phyloP scores from a whole-genome alignment of 2,888 invertebrate genomes.

The Megamerina dolium region DNA sequence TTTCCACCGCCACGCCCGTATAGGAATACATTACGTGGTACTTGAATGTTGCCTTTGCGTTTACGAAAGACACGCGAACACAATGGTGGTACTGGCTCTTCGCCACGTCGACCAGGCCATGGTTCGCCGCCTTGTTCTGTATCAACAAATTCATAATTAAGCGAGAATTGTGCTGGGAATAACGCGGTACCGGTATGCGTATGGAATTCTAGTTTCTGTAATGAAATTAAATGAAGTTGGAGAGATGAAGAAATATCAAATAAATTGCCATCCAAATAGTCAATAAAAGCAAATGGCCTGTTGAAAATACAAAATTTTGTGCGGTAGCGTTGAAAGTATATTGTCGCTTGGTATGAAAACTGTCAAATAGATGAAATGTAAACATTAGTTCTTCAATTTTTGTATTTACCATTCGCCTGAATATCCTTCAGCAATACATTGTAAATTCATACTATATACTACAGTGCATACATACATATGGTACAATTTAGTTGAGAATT shows the following conservation, averaged over 20 bases:
- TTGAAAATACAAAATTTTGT: background rate
- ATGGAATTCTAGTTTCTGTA: conserved; percentile 54
- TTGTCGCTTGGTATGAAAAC: background rate
- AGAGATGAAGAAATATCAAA: background rate
- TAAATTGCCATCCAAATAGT: no score
- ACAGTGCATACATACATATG: no score
- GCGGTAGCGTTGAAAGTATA: no score
- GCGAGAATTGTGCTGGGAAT: conserved; percentile 66
- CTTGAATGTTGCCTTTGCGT: conserved; percentile 58
- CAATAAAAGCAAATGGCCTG: background rate
- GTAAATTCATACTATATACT: no score
- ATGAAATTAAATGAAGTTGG: conserved; percentile 11
- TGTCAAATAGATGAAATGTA: conserved; percentile 14
- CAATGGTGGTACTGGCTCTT: conserved; percentile 49
- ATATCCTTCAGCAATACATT: no score
- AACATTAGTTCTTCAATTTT: conserved; percentile 27
- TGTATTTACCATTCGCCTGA: conserved; percentile 24
- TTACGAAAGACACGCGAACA: conserved; percentile 63
- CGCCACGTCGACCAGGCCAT: conserved; percentile 52
- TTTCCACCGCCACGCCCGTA: conserved; percentile 77
- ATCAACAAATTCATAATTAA: conserved; percentile 79
- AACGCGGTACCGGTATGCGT: conserved; percentile 70
- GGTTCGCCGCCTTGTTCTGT: conserved; percentile 68
- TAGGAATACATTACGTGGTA: conserved; percentile 70
- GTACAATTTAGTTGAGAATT: no score